These are phyloP conservation scores for Sebastes itinus DNA, from an alignment of 2,797 vertebrate species.

Conservation along the genomic window DNA sequence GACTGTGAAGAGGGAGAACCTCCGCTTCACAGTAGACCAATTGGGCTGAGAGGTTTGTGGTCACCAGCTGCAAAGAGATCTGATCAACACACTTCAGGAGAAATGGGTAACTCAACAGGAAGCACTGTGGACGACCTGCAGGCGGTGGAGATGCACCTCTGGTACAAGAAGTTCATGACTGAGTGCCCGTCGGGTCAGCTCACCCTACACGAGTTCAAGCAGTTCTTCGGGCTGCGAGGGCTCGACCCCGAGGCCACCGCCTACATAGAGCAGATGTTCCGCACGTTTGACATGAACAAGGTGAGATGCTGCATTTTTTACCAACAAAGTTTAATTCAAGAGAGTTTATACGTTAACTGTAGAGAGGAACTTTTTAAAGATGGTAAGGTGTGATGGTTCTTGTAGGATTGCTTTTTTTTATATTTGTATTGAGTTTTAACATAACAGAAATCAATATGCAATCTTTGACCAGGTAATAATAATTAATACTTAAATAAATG, in stretches of 20 bases:
- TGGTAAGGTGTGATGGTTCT: neutral
- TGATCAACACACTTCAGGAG: neutral
- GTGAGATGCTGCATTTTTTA: slow-evolving; percentile 60
- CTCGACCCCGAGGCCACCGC: slow-evolving; percentile 89
- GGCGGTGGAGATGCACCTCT: slow-evolving; percentile 92
- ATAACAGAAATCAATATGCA: no score
- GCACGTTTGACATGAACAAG: slow-evolving; percentile 96
- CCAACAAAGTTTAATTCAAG: neutral
- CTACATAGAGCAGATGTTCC: slow-evolving; percentile 96
- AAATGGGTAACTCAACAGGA: slow-evolving; percentile 87
- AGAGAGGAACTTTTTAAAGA: neutral
- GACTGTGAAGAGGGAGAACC: slow-evolving; percentile 77
- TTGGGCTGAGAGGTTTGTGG: slow-evolving; percentile 43
- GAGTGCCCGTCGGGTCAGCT: slow-evolving; percentile 94
- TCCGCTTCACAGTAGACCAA: slow-evolving; percentile 80
- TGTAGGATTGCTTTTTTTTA: neutral
- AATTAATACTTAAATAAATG: no score
- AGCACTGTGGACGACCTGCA: slow-evolving; percentile 90
- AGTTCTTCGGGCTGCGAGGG: slow-evolving; percentile 91
- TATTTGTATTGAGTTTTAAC: no score
- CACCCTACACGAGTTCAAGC: slow-evolving; percentile 93
- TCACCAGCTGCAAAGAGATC: neutral
- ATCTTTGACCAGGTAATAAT: no score
- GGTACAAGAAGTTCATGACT: slow-evolving; percentile 96
- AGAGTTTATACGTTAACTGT: neutral